A percentile compares a stretch with the other conserved stretches of the same genome.
Conservation (phyloP, 2,888 invertebrate species). For the Melinaea marsaeus region DNA sequence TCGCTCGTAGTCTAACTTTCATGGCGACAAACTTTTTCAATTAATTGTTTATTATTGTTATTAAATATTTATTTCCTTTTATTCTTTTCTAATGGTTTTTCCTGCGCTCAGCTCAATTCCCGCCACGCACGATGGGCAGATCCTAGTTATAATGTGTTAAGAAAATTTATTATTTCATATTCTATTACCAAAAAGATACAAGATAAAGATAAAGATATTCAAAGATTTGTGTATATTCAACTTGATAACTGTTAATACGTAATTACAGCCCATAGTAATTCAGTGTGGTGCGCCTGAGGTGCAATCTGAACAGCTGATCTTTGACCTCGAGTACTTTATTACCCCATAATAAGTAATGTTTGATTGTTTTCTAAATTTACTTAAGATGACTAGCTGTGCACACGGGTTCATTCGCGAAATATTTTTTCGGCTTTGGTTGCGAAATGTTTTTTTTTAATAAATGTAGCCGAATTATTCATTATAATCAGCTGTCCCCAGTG, state of each 20-base stretch:
- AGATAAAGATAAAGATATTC: background rate
- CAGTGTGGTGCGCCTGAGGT: slow-evolving; percentile 50
- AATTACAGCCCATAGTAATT: slow-evolving; percentile 50
- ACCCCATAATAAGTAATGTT: slow-evolving; percentile 35
- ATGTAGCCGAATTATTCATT: background rate
- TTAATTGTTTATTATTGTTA: too few relatives aligned
- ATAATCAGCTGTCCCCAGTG: background rate
- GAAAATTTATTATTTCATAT: too few relatives aligned
- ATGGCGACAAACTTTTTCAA: too few relatives aligned
- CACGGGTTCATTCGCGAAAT: slow-evolving; percentile 6
- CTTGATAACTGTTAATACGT: slow-evolving; percentile 46
- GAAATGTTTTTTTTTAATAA: background rate
- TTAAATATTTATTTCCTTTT: too few relatives aligned
- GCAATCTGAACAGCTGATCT: slow-evolving; percentile 54
- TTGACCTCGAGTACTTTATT: slow-evolving; percentile 48
- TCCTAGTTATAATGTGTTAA: too few relatives aligned
- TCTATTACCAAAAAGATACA: background rate
- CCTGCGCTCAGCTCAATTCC: too few relatives aligned
- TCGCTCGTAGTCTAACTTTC: too few relatives aligned
- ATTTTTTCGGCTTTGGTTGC: background rate
- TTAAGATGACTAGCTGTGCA: slow-evolving; percentile 11
- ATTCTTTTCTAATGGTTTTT: too few relatives aligned
- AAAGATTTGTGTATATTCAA: slow-evolving; percentile 11
- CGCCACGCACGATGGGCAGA: too few relatives aligned
- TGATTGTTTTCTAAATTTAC: slow-evolving; percentile 34